Conservation (phyloP, 2,113 vertebrate species). For the Festucalex cinctus region DNA sequence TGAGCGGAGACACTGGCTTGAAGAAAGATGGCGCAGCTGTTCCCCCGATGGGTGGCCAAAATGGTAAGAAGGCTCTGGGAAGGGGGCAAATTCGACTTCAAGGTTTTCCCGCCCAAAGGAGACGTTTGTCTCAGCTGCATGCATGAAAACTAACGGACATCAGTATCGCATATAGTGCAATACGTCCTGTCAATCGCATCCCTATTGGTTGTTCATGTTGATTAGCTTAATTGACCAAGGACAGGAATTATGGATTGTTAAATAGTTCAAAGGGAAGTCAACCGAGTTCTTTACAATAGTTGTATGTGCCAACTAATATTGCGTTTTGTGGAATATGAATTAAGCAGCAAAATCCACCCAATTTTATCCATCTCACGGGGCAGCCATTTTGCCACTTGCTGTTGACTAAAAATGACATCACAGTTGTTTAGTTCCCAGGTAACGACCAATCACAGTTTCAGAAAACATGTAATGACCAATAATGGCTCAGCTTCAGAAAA, state of each 20-base stretch:
- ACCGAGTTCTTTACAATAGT: no score
- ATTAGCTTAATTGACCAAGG: not conserved
- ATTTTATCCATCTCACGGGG: no score
- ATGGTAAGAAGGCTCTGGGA: slow-evolving; percentile 70
- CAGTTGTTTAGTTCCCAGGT: no score
- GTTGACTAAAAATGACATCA: no score
- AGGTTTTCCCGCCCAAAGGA: not conserved
- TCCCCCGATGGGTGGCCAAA: slow-evolving; percentile 81
- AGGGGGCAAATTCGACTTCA: not conserved
- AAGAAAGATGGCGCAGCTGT: slow-evolving; percentile 80
- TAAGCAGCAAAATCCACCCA: no score
- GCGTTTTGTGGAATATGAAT: no score
- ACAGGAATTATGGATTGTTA: not conserved
- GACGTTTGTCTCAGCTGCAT: not conserved
- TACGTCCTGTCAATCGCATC: not conserved
- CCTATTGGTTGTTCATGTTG: not conserved
- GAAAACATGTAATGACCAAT: no score
- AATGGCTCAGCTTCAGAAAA: no score
- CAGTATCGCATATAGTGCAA: not conserved
- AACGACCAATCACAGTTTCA: no score
- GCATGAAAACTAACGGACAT: not conserved
- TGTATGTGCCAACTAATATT: no score
- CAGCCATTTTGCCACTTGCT: no score
- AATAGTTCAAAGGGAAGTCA: no score
- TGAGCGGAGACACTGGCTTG: slow-evolving; percentile 84